These are phyloP conservation scores for Neopelma chrysocephalum DNA, from an alignment of 2,797 vertebrate species.

Conservation along the genomic window DNA sequence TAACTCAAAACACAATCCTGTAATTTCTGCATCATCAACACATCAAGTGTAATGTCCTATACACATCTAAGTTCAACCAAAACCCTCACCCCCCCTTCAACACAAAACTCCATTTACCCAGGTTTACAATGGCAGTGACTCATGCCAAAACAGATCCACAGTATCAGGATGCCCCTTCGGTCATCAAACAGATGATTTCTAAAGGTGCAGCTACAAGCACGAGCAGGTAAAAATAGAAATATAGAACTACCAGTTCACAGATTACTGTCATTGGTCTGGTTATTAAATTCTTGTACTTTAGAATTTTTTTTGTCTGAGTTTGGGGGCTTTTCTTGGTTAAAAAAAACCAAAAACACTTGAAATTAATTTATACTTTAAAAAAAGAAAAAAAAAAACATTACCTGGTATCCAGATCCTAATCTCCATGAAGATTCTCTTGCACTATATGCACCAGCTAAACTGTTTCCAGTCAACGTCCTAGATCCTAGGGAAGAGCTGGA, in stretches of 20 bases:
- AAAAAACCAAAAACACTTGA: background rate
- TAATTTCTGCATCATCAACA: background rate
- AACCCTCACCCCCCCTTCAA: background rate
- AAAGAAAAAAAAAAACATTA: slow-evolving; percentile 63
- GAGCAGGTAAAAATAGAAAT: background rate
- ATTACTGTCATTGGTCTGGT: background rate
- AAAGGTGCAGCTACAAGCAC: background rate
- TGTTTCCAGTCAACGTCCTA: slow-evolving; percentile 70
- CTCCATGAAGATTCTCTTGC: slow-evolving; percentile 84
- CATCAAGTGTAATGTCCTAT: rapidly evolving
- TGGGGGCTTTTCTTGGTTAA: background rate
- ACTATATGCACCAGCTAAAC: slow-evolving; percentile 81
- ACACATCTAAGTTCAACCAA: background rate
- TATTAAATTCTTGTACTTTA: background rate
- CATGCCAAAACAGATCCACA: background rate
- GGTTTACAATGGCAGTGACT: background rate
- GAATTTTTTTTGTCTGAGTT: background rate
- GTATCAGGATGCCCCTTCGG: background rate
- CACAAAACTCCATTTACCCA: background rate
- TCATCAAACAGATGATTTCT: background rate
- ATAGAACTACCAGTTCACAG: background rate
- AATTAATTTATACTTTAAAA: background rate
- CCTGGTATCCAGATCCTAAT: slow-evolving; percentile 87
- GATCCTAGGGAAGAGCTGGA: slow-evolving; percentile 76
- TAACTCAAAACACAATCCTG: background rate